These are phyloP conservation scores for Amphiprion percula DNA, from an alignment of 2,113 vertebrate genomes.

Conservation along the genomic window DNA sequence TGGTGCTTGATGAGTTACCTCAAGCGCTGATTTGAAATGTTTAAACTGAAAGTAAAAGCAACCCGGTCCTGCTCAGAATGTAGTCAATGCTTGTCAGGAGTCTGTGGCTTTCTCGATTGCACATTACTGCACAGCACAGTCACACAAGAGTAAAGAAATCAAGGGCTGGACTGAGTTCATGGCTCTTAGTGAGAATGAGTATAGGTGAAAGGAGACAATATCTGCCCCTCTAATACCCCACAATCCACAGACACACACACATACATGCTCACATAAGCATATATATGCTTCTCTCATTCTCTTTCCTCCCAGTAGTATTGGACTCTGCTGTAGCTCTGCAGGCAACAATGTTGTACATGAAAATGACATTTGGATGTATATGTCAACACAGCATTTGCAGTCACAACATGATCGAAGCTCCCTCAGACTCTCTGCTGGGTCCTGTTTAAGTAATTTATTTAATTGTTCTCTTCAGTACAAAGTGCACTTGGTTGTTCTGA, in stretches of 20 bases:
- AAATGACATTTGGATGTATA: constrained; percentile 78
- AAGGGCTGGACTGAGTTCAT: constrained; percentile 48
- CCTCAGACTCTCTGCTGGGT: constrained; percentile 15
- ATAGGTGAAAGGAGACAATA: constrained; percentile 27
- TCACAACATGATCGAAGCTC: constrained; percentile 36
- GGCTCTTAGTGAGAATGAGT: constrained; percentile 34
- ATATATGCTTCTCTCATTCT: constrained; percentile 19
- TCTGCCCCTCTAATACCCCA: constrained; percentile 11
- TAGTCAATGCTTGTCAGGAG: constrained; percentile 67
- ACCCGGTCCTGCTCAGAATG: constrained; percentile 69
- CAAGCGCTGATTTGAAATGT: constrained; percentile 41
- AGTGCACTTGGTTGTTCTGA: constrained; percentile 59
- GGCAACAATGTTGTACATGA: constrained; percentile 40
- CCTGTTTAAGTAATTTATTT: constrained; percentile 23
- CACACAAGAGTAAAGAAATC: constrained; percentile 41
- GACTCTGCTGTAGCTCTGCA: constrained; percentile 31
- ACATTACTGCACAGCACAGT: constrained; percentile 57
- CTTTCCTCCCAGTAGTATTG: constrained; percentile 29
- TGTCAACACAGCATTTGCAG: constrained; percentile 56
- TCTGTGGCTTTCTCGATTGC: constrained; percentile 46
- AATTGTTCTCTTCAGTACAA: constrained; percentile 62
- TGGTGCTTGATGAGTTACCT: constrained; percentile 44
- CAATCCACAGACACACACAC: constrained; percentile 6
- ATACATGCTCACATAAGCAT: constrained; percentile 1
- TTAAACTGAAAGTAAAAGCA: constrained; percentile 65